Evolutionary conservation across 2,113 vertebrate genomes (phyloP).

Genomic region (Gulo gulo): DNA sequence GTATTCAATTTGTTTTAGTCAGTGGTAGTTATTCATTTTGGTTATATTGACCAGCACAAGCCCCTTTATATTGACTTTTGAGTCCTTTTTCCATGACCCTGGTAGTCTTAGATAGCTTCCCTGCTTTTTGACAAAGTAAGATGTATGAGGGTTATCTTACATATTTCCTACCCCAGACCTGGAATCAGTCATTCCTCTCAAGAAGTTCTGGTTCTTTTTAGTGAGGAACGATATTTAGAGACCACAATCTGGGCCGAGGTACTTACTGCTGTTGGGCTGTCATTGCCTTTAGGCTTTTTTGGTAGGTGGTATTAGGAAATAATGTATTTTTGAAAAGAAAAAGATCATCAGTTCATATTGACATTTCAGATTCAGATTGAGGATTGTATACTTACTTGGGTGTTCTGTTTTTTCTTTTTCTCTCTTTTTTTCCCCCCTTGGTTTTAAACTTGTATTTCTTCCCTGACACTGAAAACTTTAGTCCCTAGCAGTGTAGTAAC

Average conservation of each 20-base stretch:
- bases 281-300: not conserved
- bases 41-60: not conserved
- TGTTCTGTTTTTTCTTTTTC: not conserved
- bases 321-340: not conserved
- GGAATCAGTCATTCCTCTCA: not conserved
- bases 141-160: not conserved
- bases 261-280: not conserved
- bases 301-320: not conserved
- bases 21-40: not conserved
- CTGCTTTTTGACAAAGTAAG: not conserved
- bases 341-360: not conserved
- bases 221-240: not conserved
- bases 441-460: not conserved
- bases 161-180: not conserved
- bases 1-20: not conserved
- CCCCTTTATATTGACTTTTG: not conserved
- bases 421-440: not conserved
- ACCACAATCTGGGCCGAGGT: not conserved
- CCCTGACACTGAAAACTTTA: not conserved
- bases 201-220: not conserved
- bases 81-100: not conserved
- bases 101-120: not conserved
- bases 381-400: not conserved
- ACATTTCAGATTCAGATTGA: conserved; percentile 10
- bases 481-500: not conserved